These are phyloP conservation scores for Eulacestoma nigropectus DNA, from an alignment of 2,113 vertebrate species.

Conservation along the genomic window DNA sequence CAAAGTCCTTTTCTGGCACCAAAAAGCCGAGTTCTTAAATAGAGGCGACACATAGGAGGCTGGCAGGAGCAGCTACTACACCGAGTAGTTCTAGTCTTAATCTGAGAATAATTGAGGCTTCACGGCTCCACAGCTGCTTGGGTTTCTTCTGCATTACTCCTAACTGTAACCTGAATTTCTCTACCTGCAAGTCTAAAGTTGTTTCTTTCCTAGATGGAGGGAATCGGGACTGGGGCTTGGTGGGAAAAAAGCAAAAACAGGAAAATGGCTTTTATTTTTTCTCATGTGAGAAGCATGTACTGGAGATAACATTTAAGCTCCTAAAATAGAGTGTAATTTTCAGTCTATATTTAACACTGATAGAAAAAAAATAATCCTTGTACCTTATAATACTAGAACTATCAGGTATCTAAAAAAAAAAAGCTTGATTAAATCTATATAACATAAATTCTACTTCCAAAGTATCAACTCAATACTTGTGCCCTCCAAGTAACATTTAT, in stretches of 20 bases:
- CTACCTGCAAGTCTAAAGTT: not conserved
- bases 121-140: not conserved
- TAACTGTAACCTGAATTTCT: not conserved
- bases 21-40: not conserved
- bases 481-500: not conserved
- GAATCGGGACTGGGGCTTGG: not conserved
- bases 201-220: not conserved
- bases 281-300: not conserved
- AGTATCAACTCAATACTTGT: not conserved
- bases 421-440: not conserved
- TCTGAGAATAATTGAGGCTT: not conserved
- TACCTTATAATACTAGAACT: not conserved
- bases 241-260: not conserved
- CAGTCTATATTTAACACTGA: not conserved
- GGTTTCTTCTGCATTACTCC: not conserved
- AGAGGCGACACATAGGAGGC: not conserved
- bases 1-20: not conserved
- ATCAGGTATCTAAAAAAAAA: not conserved
- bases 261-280: not conserved
- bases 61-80: not conserved
- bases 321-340: not conserved
- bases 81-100: not conserved
- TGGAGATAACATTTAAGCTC: not conserved
- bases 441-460: not conserved
- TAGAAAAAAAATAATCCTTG: not conserved